phyloP scores from a whole-genome alignment of 2,797 vertebrate species.

The Acanthiza pusilla region DNA sequence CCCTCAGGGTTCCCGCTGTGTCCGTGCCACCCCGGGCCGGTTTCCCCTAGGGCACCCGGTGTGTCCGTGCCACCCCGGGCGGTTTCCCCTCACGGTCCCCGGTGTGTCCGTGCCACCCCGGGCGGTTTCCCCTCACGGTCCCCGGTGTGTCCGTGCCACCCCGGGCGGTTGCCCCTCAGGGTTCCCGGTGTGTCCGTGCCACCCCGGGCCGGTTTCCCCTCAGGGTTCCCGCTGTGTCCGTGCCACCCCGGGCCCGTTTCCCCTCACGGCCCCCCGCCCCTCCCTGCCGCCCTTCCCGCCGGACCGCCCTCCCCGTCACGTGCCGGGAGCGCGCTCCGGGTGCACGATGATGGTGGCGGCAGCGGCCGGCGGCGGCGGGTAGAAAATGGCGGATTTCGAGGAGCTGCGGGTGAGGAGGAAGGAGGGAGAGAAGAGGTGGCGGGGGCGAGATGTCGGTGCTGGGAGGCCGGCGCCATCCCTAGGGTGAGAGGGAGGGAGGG shows the following conservation, averaged over 20 bases:
- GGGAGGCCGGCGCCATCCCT: background rate
- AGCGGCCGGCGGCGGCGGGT: slow-evolving; percentile 62
- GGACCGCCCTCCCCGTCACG: slow-evolving; percentile 47
- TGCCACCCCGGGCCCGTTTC: background rate
- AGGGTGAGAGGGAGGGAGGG: background rate
- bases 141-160: background rate
- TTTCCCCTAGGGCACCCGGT: background rate
- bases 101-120: background rate
- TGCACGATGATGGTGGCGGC: slow-evolving; percentile 63
- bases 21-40: accelerated
- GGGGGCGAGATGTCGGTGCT: background rate
- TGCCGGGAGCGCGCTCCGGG: slow-evolving; percentile 26
- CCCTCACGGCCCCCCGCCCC: background rate
- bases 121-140: accelerated
- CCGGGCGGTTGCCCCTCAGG: background rate
- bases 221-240: background rate
- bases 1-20: too few relatives aligned
- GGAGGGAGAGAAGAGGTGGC: background rate
- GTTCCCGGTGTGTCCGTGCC: background rate
- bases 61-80: too few relatives aligned
- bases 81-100: too few relatives aligned
- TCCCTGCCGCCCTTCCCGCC: background rate
- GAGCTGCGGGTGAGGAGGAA: slow-evolving; percentile 82
- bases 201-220: background rate
- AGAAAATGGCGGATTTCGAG: slow-evolving; percentile 89